These are phyloP conservation scores for Drosophila limbata DNA, from an alignment of 2,888 invertebrate genomes.

Conservation along the genomic window DNA sequence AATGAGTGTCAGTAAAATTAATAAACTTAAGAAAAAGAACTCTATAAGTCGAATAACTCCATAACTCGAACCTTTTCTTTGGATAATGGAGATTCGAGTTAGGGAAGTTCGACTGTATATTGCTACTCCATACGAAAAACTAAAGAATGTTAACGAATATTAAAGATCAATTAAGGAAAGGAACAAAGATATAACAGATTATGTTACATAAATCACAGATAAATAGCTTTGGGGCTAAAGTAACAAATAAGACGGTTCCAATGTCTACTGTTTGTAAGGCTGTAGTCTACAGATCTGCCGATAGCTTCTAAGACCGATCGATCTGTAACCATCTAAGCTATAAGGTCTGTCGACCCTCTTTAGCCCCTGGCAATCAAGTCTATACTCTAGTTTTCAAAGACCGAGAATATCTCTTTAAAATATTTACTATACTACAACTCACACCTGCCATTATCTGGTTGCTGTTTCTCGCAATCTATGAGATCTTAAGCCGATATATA, in stretches of 20 bases:
- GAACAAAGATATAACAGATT: too few relatives aligned
- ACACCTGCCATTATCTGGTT: conserved; percentile 6
- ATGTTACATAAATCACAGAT: too few relatives aligned
- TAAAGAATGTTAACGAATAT: too few relatives aligned
- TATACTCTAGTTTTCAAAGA: neutral
- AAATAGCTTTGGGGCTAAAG: neutral
- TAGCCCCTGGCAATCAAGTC: neutral
- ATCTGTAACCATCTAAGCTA: neutral
- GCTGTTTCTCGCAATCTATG: conserved; percentile 1
- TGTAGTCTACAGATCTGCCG: neutral
- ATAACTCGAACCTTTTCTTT: too few relatives aligned
- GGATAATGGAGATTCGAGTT: too few relatives aligned
- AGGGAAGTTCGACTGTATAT: too few relatives aligned
- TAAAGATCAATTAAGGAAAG: too few relatives aligned
- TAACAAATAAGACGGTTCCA: too few relatives aligned
- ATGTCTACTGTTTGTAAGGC: neutral
- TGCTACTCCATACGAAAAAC: too few relatives aligned
- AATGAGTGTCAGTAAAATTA: too few relatives aligned
- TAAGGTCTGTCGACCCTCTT: neutral
- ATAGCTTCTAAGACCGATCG: neutral
- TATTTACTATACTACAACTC: neutral
- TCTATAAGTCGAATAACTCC: too few relatives aligned
- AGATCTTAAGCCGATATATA: conserved; percentile 1
- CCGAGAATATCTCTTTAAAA: neutral
- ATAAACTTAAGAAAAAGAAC: too few relatives aligned